Conservation (phyloP, 1,140 invertebrate species). For the Oryctes rhinoceros region DNA sequence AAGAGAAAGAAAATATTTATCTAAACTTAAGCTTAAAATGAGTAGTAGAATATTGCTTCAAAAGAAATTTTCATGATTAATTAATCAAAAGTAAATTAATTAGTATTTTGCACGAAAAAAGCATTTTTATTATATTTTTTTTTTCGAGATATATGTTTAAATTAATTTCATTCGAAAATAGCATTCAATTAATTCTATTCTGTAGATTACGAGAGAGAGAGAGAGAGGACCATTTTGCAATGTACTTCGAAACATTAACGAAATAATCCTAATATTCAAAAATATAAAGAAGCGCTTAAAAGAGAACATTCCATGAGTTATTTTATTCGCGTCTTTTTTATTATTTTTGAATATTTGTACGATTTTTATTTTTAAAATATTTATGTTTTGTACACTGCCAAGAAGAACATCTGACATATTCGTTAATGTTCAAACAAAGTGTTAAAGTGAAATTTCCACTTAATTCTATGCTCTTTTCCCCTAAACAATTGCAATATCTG, state of each 20-base stretch:
- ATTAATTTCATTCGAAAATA: neutral
- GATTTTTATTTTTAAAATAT: neutral
- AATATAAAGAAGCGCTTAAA: neutral
- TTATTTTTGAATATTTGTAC: constrained; percentile 2
- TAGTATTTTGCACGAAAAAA: constrained; percentile 6
- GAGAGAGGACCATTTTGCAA: constrained; percentile 1
- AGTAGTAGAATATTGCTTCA: neutral
- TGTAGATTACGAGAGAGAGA: neutral
- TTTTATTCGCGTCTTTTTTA: neutral
- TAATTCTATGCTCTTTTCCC: no score
- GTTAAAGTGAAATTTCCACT: no score
- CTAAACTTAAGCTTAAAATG: neutral
- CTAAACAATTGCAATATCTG: no score
- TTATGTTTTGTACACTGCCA: neutral
- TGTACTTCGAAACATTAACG: neutral
- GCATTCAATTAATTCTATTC: neutral
- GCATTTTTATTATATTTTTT: no score
- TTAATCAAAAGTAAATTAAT: neutral
- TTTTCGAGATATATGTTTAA: neutral
- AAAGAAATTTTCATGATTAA: neutral
- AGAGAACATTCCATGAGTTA: neutral
- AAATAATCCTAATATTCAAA: neutral
- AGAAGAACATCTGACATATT: neutral
- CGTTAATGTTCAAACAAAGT: no score
- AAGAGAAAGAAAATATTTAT: no score